Conservation (phyloP, 1,140 invertebrate species). For the Hyposmocoma kahamanoa region DNA sequence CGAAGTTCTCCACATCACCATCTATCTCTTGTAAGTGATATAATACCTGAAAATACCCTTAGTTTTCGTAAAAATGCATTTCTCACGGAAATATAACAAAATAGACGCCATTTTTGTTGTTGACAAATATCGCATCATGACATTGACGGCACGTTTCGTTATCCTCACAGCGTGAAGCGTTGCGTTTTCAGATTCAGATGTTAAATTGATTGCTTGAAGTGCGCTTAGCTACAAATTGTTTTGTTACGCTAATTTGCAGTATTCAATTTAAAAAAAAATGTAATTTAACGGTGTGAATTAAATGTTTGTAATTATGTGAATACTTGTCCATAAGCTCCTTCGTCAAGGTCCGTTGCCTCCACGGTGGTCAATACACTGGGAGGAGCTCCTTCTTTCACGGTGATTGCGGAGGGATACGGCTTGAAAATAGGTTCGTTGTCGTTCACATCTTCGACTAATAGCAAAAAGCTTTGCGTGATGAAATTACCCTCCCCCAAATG, state of each 20-base stretch:
- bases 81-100: neutral
- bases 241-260: too few relatives aligned
- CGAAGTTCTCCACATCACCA: constrained; percentile 85
- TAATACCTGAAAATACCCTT: constrained; percentile 66
- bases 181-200: too few relatives aligned
- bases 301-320: too few relatives aligned
- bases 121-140: constrained; percentile 7
- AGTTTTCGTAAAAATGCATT: neutral
- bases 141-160: too few relatives aligned
- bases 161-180: too few relatives aligned
- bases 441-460: constrained; percentile 93
- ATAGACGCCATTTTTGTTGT: too few relatives aligned
- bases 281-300: too few relatives aligned
- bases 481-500: constrained; percentile 90
- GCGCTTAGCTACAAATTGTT: too few relatives aligned
- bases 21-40: constrained; percentile 86
- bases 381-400: constrained; percentile 84
- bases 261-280: too few relatives aligned
- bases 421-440: constrained; percentile 92
- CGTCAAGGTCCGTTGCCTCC: constrained; percentile 91
- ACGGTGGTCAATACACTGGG: constrained; percentile 85
- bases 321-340: constrained; percentile 93
- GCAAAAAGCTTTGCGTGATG: constrained; percentile 90
- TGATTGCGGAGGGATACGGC: constrained; percentile 87
- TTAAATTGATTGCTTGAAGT: too few relatives aligned